Percentiles rank a stretch among this genome's conserved stretches.
Conservation (phyloP, 2,888 invertebrate species). For the Belgica antarctica region DNA sequence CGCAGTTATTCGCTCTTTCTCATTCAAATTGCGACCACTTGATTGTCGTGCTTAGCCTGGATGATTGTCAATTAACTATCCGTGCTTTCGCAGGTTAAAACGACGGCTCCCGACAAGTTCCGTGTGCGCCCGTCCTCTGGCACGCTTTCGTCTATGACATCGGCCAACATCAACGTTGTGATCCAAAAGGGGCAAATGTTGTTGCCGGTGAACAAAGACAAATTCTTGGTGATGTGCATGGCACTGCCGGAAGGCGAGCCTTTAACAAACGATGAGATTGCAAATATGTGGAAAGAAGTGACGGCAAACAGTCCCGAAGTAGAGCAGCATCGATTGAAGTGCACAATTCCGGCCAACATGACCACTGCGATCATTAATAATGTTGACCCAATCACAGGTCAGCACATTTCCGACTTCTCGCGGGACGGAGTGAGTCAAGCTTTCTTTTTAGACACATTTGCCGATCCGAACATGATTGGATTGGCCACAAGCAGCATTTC, state of each 20-base stretch:
- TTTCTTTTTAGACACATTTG: not conserved
- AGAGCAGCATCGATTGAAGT: slow-evolving; percentile 71
- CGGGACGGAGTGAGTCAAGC: too few relatives aligned
- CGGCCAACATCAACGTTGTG: slow-evolving; percentile 67
- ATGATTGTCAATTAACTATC: too few relatives aligned
- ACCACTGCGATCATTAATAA: slow-evolving; percentile 39
- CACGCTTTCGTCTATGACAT: slow-evolving; percentile 64
- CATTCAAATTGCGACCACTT: not conserved
- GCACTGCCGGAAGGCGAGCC: slow-evolving; percentile 62
- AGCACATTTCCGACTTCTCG: not conserved
- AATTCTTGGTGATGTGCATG: slow-evolving; percentile 85
- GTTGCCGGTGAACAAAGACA: slow-evolving; percentile 70
- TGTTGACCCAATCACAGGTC: slow-evolving; percentile 9
- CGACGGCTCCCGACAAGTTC: slow-evolving; percentile 93
- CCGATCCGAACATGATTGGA: not conserved
- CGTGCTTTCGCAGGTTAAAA: slow-evolving; percentile 79
- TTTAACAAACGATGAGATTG: slow-evolving; percentile 61
- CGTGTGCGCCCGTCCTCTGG: slow-evolving; percentile 88
- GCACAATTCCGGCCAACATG: slow-evolving; percentile 49
- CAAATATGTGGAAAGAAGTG: slow-evolving; percentile 71
- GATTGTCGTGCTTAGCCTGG: too few relatives aligned
- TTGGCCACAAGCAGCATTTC: not conserved
- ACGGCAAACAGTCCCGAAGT: slow-evolving; percentile 58
- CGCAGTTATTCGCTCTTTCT: not conserved
- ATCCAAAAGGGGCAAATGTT: slow-evolving; percentile 71